These are phyloP conservation scores for Drosophila santomea DNA, from an alignment of 1,140 invertebrate species.

Conservation along the genomic window DNA sequence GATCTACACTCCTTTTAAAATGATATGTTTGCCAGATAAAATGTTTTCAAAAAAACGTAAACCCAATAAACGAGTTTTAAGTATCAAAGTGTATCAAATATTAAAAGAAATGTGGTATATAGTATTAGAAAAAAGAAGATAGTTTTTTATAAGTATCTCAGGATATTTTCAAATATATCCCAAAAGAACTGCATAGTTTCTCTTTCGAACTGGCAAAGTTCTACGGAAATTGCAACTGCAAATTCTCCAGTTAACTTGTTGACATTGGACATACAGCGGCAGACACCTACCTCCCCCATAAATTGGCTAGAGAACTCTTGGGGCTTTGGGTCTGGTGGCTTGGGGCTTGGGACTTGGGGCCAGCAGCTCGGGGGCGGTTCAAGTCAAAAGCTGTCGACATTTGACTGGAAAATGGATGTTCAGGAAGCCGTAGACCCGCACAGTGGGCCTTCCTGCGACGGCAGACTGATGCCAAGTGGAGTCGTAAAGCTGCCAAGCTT, in stretches of 20 bases:
- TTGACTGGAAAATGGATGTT: slow-evolving; percentile 49
- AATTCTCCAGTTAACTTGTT: slow-evolving; percentile 37
- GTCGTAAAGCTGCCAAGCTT: slow-evolving; percentile 45
- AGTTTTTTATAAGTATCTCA: too few relatives aligned
- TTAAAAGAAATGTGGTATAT: too few relatives aligned
- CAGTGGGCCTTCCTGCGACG: slow-evolving; percentile 27
- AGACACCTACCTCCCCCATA: slow-evolving; percentile 19
- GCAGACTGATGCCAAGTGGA: slow-evolving; percentile 33
- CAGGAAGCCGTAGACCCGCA: slow-evolving; percentile 47
- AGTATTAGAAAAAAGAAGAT: too few relatives aligned
- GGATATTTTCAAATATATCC: too few relatives aligned
- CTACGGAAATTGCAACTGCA: slow-evolving; percentile 11
- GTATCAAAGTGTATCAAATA: too few relatives aligned
- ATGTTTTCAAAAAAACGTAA: too few relatives aligned
- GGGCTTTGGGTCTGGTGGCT: not conserved
- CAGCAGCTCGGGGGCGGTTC: slow-evolving; percentile 15
- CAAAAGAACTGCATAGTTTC: too few relatives aligned
- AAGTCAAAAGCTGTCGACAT: slow-evolving; percentile 50
- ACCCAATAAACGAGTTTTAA: too few relatives aligned
- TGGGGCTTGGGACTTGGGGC: not conserved
- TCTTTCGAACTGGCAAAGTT: not conserved
- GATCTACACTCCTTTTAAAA: too few relatives aligned
- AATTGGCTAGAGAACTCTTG: slow-evolving; percentile 26
- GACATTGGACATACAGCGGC: slow-evolving; percentile 46
- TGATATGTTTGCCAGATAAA: too few relatives aligned